Conservation (phyloP, 1,140 invertebrate species). For the Drosophila hydei region DNA sequence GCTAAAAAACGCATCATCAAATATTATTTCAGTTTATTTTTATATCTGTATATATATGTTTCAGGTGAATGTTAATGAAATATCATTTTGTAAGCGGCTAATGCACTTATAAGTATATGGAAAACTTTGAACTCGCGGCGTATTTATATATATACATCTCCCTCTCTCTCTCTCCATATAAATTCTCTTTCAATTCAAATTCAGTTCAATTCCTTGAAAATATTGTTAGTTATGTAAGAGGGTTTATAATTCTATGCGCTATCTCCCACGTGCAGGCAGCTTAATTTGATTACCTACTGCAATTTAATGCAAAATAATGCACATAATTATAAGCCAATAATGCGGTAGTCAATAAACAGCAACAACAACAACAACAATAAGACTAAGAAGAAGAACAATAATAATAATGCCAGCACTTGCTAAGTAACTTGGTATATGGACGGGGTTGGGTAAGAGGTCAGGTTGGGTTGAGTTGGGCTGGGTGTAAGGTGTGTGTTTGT, state of each 20-base stretch:
- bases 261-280: conserved; percentile 34
- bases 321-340: conserved; percentile 73
- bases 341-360: conserved; percentile 47
- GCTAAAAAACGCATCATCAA: conserved; percentile 24
- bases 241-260: conserved; percentile 14
- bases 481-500: conserved; percentile 1
- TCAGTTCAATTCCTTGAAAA: not conserved
- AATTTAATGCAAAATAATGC: conserved; percentile 75
- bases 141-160: too few relatives aligned
- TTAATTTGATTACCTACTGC: conserved; percentile 33
- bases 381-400: conserved; percentile 27
- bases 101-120: conserved; percentile 14
- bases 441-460: not conserved
- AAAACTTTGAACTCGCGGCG: conserved; percentile 26
- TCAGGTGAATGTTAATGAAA: conserved; percentile 56
- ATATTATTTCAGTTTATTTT: conserved; percentile 4
- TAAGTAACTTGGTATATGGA: conserved; percentile 7
- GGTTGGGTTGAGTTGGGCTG: not conserved
- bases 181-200: not conserved
- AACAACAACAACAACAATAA: conserved; percentile 6
- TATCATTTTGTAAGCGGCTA: conserved; percentile 43
- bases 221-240: conserved; percentile 16
- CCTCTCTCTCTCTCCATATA: too few relatives aligned
- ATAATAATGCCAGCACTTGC: conserved; percentile 13
- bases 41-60: conserved; percentile 1